Evolutionary conservation across 2,888 invertebrate genomes (phyloP).

Genomic region (Enoplolaimus lenunculus): DNA sequence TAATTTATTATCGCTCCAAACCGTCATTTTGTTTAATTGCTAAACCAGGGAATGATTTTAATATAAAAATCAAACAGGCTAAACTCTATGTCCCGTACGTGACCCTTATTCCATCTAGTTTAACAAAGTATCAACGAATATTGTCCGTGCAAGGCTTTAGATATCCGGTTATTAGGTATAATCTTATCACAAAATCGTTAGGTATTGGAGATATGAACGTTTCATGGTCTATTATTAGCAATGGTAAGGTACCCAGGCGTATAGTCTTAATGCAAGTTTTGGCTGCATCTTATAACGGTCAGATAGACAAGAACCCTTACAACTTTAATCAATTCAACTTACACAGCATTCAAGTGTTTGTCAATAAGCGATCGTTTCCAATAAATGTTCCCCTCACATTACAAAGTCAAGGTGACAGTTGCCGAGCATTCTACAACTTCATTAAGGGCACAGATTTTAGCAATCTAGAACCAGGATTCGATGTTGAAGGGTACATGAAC

Average conservation of each 20-base stretch:
- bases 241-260: neutral
- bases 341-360: neutral
- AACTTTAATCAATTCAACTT: neutral
- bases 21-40: neutral
- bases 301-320: neutral
- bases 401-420: neutral
- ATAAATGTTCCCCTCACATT: neutral
- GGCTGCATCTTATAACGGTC: neutral
- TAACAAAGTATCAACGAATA: neutral
- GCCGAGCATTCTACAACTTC: neutral
- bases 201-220: neutral
- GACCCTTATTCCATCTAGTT: neutral
- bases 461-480: neutral
- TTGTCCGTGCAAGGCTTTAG: neutral
- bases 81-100: neutral
- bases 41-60: neutral
- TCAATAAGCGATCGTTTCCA: neutral
- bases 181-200: neutral
- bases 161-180: neutral
- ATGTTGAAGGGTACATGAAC: neutral
- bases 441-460: neutral
- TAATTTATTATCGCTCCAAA: neutral
- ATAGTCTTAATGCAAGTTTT: neutral
- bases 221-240: neutral
- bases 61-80: neutral